Conservation (phyloP, 30 jellyfish, hydroid and myxozoan genomes). For the Sanderia malayensis region DNA sequence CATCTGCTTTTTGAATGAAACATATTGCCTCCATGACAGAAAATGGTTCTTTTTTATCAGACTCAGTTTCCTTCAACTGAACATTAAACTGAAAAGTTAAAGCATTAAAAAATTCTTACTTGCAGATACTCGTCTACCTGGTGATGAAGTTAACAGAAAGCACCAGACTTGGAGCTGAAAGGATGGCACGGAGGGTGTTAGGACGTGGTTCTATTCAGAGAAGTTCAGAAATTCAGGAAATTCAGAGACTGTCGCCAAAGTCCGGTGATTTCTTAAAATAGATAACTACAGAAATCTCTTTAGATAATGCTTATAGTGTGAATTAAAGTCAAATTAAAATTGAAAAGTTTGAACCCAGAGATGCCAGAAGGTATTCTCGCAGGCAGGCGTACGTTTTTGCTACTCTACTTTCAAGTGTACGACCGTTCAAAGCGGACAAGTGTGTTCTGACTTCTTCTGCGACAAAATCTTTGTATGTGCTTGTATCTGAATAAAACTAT, state of each 20-base stretch:
- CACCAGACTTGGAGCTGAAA: slow-evolving; percentile 32
- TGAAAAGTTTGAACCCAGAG: slow-evolving; percentile 3
- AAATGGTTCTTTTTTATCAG: not conserved
- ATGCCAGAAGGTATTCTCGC: not conserved
- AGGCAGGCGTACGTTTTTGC: slow-evolving; percentile 4
- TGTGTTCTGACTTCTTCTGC: slow-evolving; percentile 2
- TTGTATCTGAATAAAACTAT: not conserved
- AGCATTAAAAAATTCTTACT: not conserved
- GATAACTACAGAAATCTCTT: slow-evolving; percentile 1
- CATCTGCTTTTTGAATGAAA: not conserved
- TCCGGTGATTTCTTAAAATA: not conserved
- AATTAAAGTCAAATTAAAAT: not conserved
- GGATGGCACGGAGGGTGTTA: slow-evolving; percentile 30
- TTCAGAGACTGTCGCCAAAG: not conserved
- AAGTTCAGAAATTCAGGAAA: not conserved
- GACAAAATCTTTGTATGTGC: slow-evolving; percentile 2
- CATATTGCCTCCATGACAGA: slow-evolving; percentile 4
- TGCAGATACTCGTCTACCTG: slow-evolving; percentile 11
- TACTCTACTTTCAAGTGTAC: not conserved
- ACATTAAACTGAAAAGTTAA: not conserved
- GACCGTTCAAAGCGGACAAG: slow-evolving; percentile 4
- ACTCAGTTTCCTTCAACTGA: not conserved
- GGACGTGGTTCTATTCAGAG: slow-evolving; percentile 5
- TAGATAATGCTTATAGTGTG: not conserved
- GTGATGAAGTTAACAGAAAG: slow-evolving; percentile 14